A percentile compares a stretch with the other conserved stretches of the same genome.
These are phyloP conservation scores for Nomada ruficornis DNA, from an alignment of 2,888 invertebrate species.

Conservation along the genomic window DNA sequence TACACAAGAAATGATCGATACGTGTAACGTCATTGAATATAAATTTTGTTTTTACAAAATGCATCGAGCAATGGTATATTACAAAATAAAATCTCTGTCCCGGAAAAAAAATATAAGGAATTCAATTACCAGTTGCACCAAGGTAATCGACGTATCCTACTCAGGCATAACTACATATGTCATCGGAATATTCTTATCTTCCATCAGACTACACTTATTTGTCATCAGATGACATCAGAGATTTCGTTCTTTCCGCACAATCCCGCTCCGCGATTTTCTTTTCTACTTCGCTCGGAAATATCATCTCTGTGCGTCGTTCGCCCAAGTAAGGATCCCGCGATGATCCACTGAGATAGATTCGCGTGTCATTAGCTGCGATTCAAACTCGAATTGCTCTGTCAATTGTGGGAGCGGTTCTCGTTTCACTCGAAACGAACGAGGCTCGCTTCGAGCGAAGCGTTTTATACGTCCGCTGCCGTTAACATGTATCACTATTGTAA, in stretches of 20 bases:
- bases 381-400: slow-evolving; percentile 63
- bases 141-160: slow-evolving; percentile 14
- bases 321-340: slow-evolving; percentile 71
- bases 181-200: slow-evolving; percentile 41
- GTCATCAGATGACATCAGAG: slow-evolving; percentile 70
- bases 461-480: slow-evolving; percentile 43
- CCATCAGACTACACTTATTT: slow-evolving; percentile 50
- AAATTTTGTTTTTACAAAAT: too few relatives aligned
- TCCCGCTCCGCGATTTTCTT: slow-evolving; percentile 59
- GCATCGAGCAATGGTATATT: too few relatives aligned
- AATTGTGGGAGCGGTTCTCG: slow-evolving; percentile 49
- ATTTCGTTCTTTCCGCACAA: slow-evolving; percentile 56
- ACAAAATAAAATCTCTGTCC: too few relatives aligned
- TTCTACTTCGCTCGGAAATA: slow-evolving; percentile 34
- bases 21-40: too few relatives aligned
- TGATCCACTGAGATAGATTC: slow-evolving; percentile 73
- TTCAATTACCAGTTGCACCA: slow-evolving; percentile 28
- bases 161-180: slow-evolving; percentile 33
- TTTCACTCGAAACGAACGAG: slow-evolving; percentile 5
- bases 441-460: slow-evolving; percentile 18
- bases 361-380: slow-evolving; percentile 72
- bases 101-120: slow-evolving; percentile 12
- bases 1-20: too few relatives aligned
- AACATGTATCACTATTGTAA: slow-evolving; percentile 30
- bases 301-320: slow-evolving; percentile 7